Conservation (phyloP, 2,113 vertebrate genomes). For the Brienomyrus longianalis region DNA sequence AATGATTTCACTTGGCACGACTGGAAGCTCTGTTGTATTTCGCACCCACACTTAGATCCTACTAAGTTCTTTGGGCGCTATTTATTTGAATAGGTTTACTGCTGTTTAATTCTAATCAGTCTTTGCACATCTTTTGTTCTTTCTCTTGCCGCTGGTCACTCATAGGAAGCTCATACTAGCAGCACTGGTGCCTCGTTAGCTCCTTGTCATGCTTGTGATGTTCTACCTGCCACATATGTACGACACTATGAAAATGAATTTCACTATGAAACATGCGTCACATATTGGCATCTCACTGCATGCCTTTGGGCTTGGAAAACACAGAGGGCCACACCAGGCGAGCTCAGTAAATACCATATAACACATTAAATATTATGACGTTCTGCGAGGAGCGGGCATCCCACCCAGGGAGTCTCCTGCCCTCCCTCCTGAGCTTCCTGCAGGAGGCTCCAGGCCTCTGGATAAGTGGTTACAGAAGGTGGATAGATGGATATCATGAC, state of each 20-base stretch:
- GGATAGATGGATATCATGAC: background rate
- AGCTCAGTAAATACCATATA: background rate
- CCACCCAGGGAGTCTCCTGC: background rate
- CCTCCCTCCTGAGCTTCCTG: background rate
- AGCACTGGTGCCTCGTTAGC: background rate
- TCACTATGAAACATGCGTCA: background rate
- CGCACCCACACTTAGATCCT: background rate
- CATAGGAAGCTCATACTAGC: background rate
- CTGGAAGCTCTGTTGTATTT: background rate
- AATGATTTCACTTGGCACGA: background rate
- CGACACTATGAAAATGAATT: background rate
- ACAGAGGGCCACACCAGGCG: background rate
- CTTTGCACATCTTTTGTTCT: background rate
- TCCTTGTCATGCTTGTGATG: background rate
- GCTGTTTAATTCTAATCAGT: background rate
- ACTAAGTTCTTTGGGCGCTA: background rate
- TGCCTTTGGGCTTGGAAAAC: background rate
- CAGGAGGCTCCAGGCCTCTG: background rate
- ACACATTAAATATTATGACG: background rate
- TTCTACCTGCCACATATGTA: background rate
- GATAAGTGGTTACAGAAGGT: background rate
- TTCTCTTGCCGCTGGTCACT: background rate
- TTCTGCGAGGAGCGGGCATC: background rate
- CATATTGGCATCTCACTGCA: background rate
- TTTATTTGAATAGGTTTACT: background rate